phyloP scores from a whole-genome alignment of 1,140 invertebrate genomes.

The Papilio polytes region DNA sequence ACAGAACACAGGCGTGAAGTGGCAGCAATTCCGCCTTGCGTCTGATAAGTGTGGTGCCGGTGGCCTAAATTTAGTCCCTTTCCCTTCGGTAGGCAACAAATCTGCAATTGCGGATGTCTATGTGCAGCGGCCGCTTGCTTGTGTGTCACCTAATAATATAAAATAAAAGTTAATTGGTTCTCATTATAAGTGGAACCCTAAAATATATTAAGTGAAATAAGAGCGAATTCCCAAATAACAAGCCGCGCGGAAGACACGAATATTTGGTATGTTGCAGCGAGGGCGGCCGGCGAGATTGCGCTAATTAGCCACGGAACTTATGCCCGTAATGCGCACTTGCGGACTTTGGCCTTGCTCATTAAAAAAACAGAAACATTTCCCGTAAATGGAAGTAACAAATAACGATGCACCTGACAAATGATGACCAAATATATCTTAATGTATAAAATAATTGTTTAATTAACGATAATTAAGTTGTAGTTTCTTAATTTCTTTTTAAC shows the following conservation, averaged over 20 bases:
- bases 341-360: slow-evolving; percentile 28
- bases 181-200: slow-evolving; percentile 4
- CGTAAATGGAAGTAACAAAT: slow-evolving; percentile 34
- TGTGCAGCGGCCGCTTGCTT: no score
- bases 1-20: no score
- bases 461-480: slow-evolving; percentile 16
- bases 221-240: slow-evolving; percentile 71
- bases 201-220: slow-evolving; percentile 51
- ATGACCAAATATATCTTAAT: slow-evolving; percentile 32
- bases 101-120: no score
- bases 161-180: background rate
- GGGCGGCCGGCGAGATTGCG: slow-evolving; percentile 42
- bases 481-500: background rate
- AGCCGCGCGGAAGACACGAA: slow-evolving; percentile 59
- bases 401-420: slow-evolving; percentile 32
- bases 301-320: slow-evolving; percentile 60
- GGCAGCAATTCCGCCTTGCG: no score
- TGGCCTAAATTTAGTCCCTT: no score
- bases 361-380: slow-evolving; percentile 23
- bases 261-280: slow-evolving; percentile 50
- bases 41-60: no score
- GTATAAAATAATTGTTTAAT: slow-evolving; percentile 35
- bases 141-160: no score
- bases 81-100: no score
- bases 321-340: slow-evolving; percentile 52